phyloP scores from a whole-genome alignment of 2,888 invertebrate species.

The Iselma pallidipennis region DNA sequence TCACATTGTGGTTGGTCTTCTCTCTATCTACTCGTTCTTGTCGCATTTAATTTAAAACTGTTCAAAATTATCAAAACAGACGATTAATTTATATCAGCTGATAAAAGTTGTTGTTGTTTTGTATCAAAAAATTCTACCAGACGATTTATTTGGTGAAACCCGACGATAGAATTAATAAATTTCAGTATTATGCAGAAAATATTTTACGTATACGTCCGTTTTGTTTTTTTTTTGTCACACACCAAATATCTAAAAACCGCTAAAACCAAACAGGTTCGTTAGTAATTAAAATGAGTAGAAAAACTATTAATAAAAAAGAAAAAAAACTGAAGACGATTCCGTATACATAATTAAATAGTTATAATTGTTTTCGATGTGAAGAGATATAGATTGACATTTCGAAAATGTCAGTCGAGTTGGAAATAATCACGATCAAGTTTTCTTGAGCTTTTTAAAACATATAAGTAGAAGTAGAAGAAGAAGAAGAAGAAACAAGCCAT shows the following conservation, averaged over 20 bases:
- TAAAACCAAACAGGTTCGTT: constrained; percentile 1
- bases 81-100: neutral
- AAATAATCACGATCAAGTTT: constrained; percentile 39
- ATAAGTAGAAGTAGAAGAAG: neutral
- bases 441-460: neutral
- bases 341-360: constrained; percentile 41
- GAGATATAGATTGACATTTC: constrained; percentile 44
- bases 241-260: neutral
- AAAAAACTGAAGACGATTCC: neutral
- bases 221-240: constrained; percentile 11
- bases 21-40: neutral
- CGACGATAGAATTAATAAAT: neutral
- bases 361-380: constrained; percentile 41
- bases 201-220: constrained; percentile 27
- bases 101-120: neutral
- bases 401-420: constrained; percentile 39
- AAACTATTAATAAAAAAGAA: constrained; percentile 8
- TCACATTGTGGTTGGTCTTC: neutral
- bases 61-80: neutral
- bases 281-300: constrained; percentile 4
- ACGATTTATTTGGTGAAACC: neutral
- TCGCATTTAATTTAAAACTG: neutral
- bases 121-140: neutral
- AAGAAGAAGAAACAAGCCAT: neutral
- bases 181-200: too few species aligned